Evolutionary conservation across 2,888 invertebrate species (phyloP).

Genomic region (Noctua fimbriata): DNA sequence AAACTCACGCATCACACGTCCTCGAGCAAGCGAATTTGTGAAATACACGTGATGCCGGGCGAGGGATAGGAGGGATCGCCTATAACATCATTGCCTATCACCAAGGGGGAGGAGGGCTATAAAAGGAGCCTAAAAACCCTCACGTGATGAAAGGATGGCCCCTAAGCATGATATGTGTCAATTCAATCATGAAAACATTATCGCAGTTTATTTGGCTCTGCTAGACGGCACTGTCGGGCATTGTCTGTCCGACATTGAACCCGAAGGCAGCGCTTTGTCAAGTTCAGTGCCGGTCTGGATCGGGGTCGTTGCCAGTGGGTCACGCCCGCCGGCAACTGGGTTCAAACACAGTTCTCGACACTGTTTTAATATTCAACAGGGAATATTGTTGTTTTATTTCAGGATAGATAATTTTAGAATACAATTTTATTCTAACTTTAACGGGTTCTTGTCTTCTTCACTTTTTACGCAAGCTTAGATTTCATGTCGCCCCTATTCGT

Average conservation of each 20-base stretch:
- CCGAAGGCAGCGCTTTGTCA: not conserved
- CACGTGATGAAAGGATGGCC: too few relatives aligned
- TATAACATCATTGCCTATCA: too few relatives aligned
- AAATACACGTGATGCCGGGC: too few relatives aligned
- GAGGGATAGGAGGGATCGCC: too few relatives aligned
- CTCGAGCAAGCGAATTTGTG: too few relatives aligned
- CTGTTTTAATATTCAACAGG: not conserved
- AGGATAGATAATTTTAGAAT: not conserved
- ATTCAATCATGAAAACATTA: not conserved
- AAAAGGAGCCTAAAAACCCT: too few relatives aligned
- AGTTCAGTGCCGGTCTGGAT: constrained; percentile 47
- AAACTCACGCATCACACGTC: not conserved
- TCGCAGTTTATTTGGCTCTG: not conserved
- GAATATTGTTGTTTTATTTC: constrained; percentile 1
- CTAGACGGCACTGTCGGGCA: not conserved
- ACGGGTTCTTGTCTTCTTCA: too few relatives aligned
- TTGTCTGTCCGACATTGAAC: constrained; percentile 40
- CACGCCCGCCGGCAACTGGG: constrained; percentile 9
- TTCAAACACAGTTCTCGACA: not conserved
- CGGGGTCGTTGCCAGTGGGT: constrained; percentile 44
- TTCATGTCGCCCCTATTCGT: not conserved
- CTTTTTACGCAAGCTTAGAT: not conserved
- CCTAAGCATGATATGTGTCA: not conserved
- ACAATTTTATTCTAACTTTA: not conserved
- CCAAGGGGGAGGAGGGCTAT: too few relatives aligned